phyloP scores from a whole-genome alignment of 2,113 vertebrate species.

The Amia ocellicauda region DNA sequence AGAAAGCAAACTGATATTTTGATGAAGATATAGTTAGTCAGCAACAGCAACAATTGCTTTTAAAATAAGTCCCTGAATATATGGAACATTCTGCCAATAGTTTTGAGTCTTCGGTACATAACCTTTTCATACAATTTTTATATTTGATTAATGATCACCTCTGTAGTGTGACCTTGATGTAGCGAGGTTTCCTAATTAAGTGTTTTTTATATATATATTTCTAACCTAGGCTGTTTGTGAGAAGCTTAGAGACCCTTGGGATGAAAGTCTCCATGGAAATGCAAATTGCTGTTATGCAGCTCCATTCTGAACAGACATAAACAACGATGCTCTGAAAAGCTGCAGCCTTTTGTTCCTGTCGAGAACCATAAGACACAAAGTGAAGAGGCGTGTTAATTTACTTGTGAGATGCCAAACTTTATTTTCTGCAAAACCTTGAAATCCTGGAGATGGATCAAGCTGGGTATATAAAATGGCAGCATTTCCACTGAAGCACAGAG shows the following conservation, averaged over 20 bases:
- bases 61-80: no score
- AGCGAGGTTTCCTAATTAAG: no score
- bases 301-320: neutral
- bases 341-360: constrained; percentile 16
- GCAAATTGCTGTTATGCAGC: constrained; percentile 9
- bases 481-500: neutral
- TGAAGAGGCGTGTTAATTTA: constrained; percentile 28
- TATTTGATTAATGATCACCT: no score
- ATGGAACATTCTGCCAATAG: no score
- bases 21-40: no score
- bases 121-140: no score
- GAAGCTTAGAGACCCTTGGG: neutral
- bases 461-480: constrained; percentile 3
- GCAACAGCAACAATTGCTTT: no score
- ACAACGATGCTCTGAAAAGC: neutral
- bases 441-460: constrained; percentile 14
- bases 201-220: no score
- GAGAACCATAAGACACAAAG: constrained; percentile 9
- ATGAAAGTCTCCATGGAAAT: constrained; percentile 15
- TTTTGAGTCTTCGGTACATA: no score
- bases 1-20: no score
- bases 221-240: neutral
- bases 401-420: constrained; percentile 13
- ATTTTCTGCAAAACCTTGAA: constrained; percentile 1
- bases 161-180: no score